Percentiles rank a stretch among this genome's conserved stretches.
phyloP scores from a whole-genome alignment of 2,888 invertebrate genomes.

The Lypha dubia region DNA sequence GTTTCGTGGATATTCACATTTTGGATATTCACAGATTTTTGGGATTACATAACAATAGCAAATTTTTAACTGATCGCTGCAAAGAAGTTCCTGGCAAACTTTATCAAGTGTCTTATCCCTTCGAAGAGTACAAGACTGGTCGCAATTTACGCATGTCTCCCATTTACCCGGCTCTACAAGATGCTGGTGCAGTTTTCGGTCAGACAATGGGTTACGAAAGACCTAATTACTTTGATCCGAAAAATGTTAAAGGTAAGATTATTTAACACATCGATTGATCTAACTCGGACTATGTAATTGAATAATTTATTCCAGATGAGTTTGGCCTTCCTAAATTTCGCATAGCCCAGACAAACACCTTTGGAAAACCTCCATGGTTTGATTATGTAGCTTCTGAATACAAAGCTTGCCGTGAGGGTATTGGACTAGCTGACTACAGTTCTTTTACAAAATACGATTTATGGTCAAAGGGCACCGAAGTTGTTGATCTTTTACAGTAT shows the following conservation, averaged over 20 bases:
- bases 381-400: conserved; percentile 94
- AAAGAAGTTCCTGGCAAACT: conserved; percentile 95
- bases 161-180: conserved; percentile 94
- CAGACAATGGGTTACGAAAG: conserved; percentile 99
- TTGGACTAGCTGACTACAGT: conserved; percentile 97
- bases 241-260: conserved; percentile 83
- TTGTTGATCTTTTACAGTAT: conserved; percentile 94
- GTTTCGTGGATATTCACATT: conserved; percentile 93
- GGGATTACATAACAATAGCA: conserved; percentile 96
- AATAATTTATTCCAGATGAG: conserved; percentile 77
- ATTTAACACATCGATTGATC: neutral
- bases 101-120: conserved; percentile 92
- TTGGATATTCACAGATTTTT: conserved; percentile 95
- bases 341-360: conserved; percentile 91
- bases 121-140: conserved; percentile 92
- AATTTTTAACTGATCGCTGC: conserved; percentile 95
- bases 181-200: conserved; percentile 96
- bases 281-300: neutral
- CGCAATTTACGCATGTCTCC: conserved; percentile 96
- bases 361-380: conserved; percentile 97
- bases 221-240: conserved; percentile 93
- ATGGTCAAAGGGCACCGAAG: conserved; percentile 94
- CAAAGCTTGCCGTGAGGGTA: conserved; percentile 95
- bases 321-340: conserved; percentile 83
- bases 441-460: conserved; percentile 98